phyloP scores from a whole-genome alignment of 2,888 invertebrate species.

The Cataglyphis rosenhaueri region DNA sequence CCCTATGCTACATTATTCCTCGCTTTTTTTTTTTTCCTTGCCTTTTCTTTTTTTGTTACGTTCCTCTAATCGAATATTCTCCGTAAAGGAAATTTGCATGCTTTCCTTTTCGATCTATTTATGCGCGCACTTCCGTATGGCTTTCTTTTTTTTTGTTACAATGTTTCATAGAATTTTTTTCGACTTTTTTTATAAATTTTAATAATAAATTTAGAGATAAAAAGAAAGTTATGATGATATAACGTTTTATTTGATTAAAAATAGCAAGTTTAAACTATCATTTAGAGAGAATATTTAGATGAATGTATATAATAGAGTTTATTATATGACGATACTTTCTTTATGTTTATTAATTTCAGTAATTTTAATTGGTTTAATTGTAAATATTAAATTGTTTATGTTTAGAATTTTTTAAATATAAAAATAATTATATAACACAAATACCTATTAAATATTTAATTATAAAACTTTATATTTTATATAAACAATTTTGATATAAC shows the following conservation, averaged over 20 bases:
- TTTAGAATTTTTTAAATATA: neutral
- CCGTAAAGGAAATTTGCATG: neutral
- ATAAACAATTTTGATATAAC: neutral
- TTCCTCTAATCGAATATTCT: slow-evolving; percentile 31
- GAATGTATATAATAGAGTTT: neutral
- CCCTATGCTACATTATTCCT: slow-evolving; percentile 19
- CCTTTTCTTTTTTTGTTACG: neutral
- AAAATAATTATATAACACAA: neutral
- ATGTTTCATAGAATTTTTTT: slow-evolving; percentile 4
- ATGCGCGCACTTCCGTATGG: slow-evolving; percentile 18
- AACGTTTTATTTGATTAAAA: neutral
- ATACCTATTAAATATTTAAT: no score
- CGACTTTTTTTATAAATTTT: neutral
- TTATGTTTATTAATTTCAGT: neutral
- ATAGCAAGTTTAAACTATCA: neutral
- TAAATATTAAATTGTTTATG: neutral
- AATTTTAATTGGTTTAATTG: neutral
- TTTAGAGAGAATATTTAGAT: neutral
- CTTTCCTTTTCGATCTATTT: slow-evolving; percentile 35
- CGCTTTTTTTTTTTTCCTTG: slow-evolving; percentile 13
- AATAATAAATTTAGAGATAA: neutral
- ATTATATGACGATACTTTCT: neutral
- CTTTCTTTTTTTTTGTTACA: slow-evolving; percentile 23
- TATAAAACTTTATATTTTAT: no score
- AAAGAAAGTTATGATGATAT: neutral